Conservation (phyloP, 1,140 invertebrate species). For the Diorhabda elongata region DNA sequence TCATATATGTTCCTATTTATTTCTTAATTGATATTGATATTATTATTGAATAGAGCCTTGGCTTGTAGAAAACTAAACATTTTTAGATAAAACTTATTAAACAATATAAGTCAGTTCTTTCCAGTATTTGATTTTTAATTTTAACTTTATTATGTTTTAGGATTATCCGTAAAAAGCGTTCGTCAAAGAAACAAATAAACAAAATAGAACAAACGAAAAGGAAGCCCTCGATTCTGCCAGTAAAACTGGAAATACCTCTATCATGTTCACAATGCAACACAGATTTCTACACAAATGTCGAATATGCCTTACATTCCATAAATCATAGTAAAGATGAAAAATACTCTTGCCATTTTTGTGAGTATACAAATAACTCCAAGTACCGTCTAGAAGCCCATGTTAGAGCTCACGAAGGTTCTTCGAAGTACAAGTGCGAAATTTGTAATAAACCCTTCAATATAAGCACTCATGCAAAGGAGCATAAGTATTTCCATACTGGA, state of each 20-base stretch:
- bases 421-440: slow-evolving; percentile 51
- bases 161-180: no score
- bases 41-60: no score
- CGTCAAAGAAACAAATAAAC: no score
- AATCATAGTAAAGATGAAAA: slow-evolving; percentile 40
- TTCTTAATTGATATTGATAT: no score
- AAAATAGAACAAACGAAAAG: neutral
- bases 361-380: slow-evolving; percentile 45
- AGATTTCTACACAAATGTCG: slow-evolving; percentile 49
- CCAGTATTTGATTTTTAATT: no score
- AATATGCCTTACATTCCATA: slow-evolving; percentile 30
- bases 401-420: slow-evolving; percentile 43
- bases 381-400: slow-evolving; percentile 45
- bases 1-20: no score
- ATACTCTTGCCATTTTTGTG: slow-evolving; percentile 45
- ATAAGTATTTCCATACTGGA: slow-evolving; percentile 52
- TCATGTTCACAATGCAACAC: slow-evolving; percentile 62
- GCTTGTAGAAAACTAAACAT: no score
- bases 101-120: no score
- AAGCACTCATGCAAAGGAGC: slow-evolving; percentile 46
- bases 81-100: no score
- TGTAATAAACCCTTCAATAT: slow-evolving; percentile 51
- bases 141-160: no score
- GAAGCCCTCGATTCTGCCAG: slow-evolving; percentile 38
- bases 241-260: slow-evolving; percentile 51